phyloP scores from a whole-genome alignment of 2,797 vertebrate species.

The Trachops cirrhosus region DNA sequence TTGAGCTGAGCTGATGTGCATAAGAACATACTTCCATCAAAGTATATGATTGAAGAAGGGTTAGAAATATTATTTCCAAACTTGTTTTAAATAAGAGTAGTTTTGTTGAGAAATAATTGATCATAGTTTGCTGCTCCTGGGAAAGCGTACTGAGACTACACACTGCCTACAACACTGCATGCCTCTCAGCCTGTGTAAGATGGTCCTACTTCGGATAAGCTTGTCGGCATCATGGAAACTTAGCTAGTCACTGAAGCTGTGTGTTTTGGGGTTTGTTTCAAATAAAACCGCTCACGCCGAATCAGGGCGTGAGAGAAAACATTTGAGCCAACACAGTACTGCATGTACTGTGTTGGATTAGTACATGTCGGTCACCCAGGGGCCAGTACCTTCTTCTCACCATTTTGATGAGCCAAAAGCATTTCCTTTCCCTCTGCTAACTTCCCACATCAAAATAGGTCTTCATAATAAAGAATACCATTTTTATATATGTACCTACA shows the following conservation, averaged over 20 bases:
- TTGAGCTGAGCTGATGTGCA: slow-evolving; percentile 76
- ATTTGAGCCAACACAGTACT: not conserved
- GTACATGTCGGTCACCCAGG: fast-evolving
- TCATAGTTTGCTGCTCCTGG: slow-evolving; percentile 65
- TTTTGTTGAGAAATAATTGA: slow-evolving; percentile 78
- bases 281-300: not conserved
- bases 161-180: not conserved
- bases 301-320: not conserved
- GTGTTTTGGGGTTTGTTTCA: not conserved
- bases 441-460: not conserved
- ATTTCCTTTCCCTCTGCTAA: slow-evolving; percentile 26
- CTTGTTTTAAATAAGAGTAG: slow-evolving; percentile 75
- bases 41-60: slow-evolving; percentile 81
- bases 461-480: not conserved
- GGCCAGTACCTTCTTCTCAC: not conserved
- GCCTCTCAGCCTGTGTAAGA: not conserved
- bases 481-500: not conserved
- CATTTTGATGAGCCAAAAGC: not conserved
- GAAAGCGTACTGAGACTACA: slow-evolving; percentile 29
- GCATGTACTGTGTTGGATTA: not conserved
- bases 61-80: slow-evolving; percentile 80
- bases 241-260: not conserved
- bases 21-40: slow-evolving; percentile 79
- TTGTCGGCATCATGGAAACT: not conserved
- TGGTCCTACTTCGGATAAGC: not conserved